Evolutionary conservation across 2,888 invertebrate genomes (phyloP), one percentile per base, ranked within the genome.

Genomic region (Latrodectus hesperus): DNA sequence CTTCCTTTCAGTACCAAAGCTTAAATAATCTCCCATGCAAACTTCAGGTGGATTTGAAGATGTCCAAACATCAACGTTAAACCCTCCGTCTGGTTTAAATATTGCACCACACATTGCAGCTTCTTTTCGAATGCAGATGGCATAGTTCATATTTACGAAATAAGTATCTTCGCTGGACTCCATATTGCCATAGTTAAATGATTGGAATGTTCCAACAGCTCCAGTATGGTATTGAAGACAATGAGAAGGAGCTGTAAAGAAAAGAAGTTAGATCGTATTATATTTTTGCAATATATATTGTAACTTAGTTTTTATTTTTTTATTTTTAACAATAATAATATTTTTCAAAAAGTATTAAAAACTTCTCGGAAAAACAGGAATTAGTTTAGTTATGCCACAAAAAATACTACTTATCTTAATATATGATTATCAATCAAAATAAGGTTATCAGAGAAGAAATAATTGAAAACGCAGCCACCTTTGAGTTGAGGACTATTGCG

Each of bases 121-220:
- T 92, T 97, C 97, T 91, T 95, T 95, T 67, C 97, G 93, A 67
- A 97, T 94, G 92, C 97, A 97, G 89, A 96, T 95, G 89, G 96
- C 95, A 92, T 97, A 97, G 92, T 97, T 96, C 92, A 97, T 96
- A 11, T 86, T 83, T 16, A 72, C 6, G 16, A 81, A 83, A 60
- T 89, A 89, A 5, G 82, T 78, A 11, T 79, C 86, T 22, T 73
- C 64, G 6, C 51, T 16, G 11, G 78, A 53, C 52, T 79, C 79
- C 11, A 73, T 14, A n/a, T 83, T 96, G 90, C 97, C 96, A 91
- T 95, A 97, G 93, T 97, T 97, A 92, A 96, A 97, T 4, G 96
- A 96, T 67, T 94, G 94, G 14, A 97, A 94, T 85, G 95, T 95
- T 0, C 97, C 97, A 16, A 96, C 95, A 0, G 97, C 96, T 0